Conservation (phyloP, 2,113 vertebrate genomes). For the Muntiacus muntjak region DNA sequence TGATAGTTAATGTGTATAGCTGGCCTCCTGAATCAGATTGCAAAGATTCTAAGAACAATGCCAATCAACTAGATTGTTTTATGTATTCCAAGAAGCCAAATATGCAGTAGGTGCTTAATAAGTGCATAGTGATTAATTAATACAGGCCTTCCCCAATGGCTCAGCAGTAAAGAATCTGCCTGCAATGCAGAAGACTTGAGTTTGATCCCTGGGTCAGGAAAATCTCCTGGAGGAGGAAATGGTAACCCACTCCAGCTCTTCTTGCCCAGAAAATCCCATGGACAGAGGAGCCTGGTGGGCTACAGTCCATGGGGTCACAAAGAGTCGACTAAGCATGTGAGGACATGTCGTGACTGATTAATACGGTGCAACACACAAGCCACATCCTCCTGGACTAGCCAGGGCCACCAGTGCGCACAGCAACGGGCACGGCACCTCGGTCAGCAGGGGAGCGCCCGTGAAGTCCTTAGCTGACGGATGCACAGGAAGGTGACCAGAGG, state of each 20-base stretch:
- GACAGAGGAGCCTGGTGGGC: background rate
- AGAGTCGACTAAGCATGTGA: background rate
- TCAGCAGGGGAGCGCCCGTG: accelerated
- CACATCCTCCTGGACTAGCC: background rate
- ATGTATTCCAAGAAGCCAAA: background rate
- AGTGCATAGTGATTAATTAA: background rate
- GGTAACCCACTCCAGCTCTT: background rate
- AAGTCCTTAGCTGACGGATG: background rate
- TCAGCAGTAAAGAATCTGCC: background rate
- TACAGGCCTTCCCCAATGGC: background rate
- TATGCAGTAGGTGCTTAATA: background rate
- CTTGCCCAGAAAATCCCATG: background rate
- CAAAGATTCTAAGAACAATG: background rate
- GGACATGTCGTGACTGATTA: background rate
- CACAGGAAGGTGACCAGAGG: background rate
- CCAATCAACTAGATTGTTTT: background rate
- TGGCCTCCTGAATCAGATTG: background rate
- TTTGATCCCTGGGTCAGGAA: background rate
- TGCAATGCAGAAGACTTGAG: background rate
- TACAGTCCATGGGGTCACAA: background rate
- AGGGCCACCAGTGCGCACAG: background rate
- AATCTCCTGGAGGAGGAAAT: background rate
- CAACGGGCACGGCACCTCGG: accelerated
- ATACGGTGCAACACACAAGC: background rate
- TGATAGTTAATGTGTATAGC: background rate